A percentile compares a stretch with the other conserved stretches of the same genome.
Conservation (phyloP, 2,888 invertebrate species). For the Amaurobius ferox region DNA sequence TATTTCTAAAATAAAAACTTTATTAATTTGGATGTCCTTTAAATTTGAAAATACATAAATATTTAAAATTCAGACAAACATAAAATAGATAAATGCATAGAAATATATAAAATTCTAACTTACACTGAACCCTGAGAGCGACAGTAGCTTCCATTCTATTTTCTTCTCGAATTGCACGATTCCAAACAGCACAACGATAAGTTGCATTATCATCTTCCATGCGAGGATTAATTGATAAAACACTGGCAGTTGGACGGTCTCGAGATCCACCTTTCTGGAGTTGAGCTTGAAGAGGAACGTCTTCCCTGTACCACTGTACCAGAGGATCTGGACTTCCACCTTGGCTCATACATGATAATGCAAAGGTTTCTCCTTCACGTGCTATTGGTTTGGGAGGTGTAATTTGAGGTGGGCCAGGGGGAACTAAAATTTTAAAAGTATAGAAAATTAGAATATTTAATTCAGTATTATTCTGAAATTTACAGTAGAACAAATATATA, state of each 20-base stretch:
- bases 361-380: constrained; percentile 82
- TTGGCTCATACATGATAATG: constrained; percentile 82
- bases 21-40: too few species aligned
- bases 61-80: too few species aligned
- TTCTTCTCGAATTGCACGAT: constrained; percentile 90
- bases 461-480: too few species aligned
- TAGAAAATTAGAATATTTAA: too few species aligned
- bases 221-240: constrained; percentile 84
- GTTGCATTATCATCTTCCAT: constrained; percentile 90
- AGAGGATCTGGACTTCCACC: constrained; percentile 94
- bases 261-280: constrained; percentile 84
- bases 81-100: too few species aligned
- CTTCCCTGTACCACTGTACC: constrained; percentile 87
- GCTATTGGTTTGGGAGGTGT: constrained; percentile 87
- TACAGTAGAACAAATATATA: too few species aligned
- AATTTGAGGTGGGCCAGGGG: constrained; percentile 88
- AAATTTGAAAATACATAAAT: too few species aligned
- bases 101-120: too few species aligned
- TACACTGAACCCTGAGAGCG: constrained; percentile 91
- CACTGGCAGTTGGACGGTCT: constrained; percentile 86
- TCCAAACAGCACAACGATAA: constrained; percentile 91
- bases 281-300: constrained; percentile 85
- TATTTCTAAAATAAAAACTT: too few species aligned
- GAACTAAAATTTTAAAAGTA: constrained; percentile 79
- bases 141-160: constrained; percentile 88